Conservation (phyloP, 2,797 vertebrate genomes). For the Crocodylus rhombifer region DNA sequence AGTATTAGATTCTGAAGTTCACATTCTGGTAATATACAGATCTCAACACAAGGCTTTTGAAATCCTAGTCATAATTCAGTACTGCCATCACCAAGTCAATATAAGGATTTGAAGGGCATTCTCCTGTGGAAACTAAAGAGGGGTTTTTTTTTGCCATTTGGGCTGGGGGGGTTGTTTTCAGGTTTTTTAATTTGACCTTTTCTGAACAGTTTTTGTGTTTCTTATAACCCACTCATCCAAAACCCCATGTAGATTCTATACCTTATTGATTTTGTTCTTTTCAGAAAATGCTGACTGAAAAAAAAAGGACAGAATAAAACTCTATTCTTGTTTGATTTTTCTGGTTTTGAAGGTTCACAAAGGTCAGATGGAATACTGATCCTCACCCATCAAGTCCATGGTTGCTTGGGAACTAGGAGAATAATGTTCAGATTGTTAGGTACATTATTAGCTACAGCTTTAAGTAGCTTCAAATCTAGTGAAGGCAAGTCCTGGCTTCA, state of each 20-base stretch:
- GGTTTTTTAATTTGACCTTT: neutral
- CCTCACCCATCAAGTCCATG: neutral
- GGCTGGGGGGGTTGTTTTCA: neutral
- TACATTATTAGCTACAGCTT: neutral
- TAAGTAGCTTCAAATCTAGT: neutral
- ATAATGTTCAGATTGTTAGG: neutral
- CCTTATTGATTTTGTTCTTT: neutral
- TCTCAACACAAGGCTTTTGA: neutral
- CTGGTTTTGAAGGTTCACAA: neutral
- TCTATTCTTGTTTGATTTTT: neutral
- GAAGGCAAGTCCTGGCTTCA: neutral
- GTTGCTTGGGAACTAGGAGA: constrained; percentile 2
- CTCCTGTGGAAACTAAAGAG: neutral
- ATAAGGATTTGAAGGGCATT: neutral
- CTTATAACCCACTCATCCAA: neutral
- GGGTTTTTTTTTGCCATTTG: neutral
- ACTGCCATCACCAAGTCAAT: too few relatives aligned
- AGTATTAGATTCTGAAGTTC: neutral
- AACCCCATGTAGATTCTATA: neutral
- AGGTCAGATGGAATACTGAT: constrained; percentile 18
- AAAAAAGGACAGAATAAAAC: neutral
- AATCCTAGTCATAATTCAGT: fast-evolving
- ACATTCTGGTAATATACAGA: neutral
- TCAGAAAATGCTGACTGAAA: constrained; percentile 12
- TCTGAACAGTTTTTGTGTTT: neutral